Evolutionary conservation across 2,888 invertebrate genomes (phyloP), one percentile per base, ranked within the genome.

Genomic region (Hartigia nigra): DNA sequence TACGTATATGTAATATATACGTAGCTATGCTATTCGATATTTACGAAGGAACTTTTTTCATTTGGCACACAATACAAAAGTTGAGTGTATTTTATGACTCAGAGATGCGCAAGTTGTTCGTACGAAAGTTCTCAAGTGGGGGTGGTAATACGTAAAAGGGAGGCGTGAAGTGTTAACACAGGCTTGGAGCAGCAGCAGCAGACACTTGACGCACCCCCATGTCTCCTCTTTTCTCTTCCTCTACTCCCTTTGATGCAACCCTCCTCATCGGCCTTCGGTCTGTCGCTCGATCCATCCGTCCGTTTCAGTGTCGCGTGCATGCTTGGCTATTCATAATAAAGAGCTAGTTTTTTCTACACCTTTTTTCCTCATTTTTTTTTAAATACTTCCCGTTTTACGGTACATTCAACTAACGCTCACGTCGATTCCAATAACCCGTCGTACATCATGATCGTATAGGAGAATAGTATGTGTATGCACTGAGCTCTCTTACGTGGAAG

Each of bases 121-220:
- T 82, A 82, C 82, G 83, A 80, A 83, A 86, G 78, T 84, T 84
- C 78, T 84, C 81, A 81, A 85, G 86, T 82, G 72, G 81, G 82
- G 83, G 81, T 81, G 85, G 82, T 88, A 87, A 87, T 87, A 85
- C 84, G 87, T 83, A 86, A 86, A 87, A 87, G 87, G 87, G 86
- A 87, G 87, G 88, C 85, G 87, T 85, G 86, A 88, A 88, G 88
- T 87, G 88, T 87, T 88, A 87, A 87, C 87, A 86, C 84, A 85
- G 86, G 82, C 83, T 55, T 81, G 83, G 83, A 84, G 85, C 85
- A 84, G 82, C 85, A 84, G 82, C 82, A 82, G 84, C 85, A 83
- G 86, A 86, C 86, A 87, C 88, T 87, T 84, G 84, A 85, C 84
- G 84, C 84, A 82, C 83, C 84, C 72, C 84, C 80, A 83, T 80